Conservation (phyloP, 2,888 invertebrate genomes). For the Cistogaster globosa region DNA sequence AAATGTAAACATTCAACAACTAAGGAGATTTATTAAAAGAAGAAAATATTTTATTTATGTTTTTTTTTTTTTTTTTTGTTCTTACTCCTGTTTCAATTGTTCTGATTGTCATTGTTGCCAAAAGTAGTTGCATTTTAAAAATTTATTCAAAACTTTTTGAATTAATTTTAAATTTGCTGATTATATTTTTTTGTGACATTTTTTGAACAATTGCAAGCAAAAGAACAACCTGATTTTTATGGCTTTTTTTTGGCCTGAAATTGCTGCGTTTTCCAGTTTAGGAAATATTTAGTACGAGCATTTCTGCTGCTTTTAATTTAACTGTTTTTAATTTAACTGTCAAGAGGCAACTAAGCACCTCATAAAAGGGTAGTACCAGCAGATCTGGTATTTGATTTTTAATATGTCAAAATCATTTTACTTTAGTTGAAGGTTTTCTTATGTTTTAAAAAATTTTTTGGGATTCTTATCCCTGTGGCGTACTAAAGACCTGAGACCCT, state of each 20-base stretch:
- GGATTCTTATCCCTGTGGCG: no score
- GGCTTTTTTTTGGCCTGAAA: not conserved
- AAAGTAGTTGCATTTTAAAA: slow-evolving; percentile 29
- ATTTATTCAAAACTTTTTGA: slow-evolving; percentile 50
- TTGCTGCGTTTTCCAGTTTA: no score
- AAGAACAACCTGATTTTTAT: not conserved
- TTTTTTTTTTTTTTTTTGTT: not conserved
- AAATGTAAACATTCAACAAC: slow-evolving; percentile 31
- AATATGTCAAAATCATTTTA: no score
- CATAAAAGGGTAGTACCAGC: no score
- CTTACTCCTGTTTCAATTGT: slow-evolving; percentile 1
- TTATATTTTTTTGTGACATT: slow-evolving; percentile 30
- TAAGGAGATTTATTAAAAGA: slow-evolving; percentile 62
- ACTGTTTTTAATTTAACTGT: no score
- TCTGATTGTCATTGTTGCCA: not conserved
- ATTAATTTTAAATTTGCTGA: slow-evolving; percentile 38
- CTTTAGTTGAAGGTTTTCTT: no score
- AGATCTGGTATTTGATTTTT: no score
- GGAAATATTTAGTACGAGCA: no score
- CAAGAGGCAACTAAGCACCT: no score
- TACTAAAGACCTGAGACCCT: no score
- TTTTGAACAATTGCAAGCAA: not conserved
- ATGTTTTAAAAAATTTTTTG: no score
- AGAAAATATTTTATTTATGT: slow-evolving; percentile 51
- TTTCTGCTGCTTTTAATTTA: no score